phyloP scores from a whole-genome alignment of 2,797 vertebrate genomes.

The Eremophila alpestris region DNA sequence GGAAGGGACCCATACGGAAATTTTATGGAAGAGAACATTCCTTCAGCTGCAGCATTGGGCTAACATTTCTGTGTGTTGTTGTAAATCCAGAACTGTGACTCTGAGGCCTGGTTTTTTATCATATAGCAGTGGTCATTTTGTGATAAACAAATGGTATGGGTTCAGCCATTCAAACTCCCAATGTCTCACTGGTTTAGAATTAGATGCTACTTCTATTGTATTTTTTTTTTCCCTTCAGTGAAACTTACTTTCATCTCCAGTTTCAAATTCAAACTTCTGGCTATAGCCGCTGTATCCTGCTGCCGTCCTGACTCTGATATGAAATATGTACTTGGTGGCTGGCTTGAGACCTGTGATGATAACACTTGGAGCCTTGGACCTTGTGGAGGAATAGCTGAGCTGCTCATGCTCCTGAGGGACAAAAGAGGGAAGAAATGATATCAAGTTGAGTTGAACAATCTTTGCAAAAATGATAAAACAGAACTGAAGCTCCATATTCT shows the following conservation, averaged over 20 bases:
- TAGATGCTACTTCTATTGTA: not conserved
- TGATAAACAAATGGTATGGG: not conserved
- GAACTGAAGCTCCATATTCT: constrained; percentile 36
- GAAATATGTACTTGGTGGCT: constrained; percentile 93
- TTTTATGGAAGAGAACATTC: not conserved
- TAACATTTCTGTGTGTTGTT: not conserved
- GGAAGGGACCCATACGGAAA: not conserved
- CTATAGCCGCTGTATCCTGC: constrained; percentile 92
- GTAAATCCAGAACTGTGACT: not conserved
- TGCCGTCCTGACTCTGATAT: constrained; percentile 87
- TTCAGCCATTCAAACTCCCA: not conserved
- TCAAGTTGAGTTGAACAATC: constrained; percentile 51
- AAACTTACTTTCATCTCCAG: constrained; percentile 93
- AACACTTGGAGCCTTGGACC: constrained; percentile 92
- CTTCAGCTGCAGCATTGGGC: not conserved
- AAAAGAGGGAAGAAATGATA: constrained; percentile 68
- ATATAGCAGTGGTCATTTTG: not conserved
- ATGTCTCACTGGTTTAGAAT: not conserved
- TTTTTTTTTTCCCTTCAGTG: not conserved
- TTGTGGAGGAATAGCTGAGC: constrained; percentile 93
- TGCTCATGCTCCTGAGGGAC: constrained; percentile 89
- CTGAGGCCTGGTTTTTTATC: not conserved
- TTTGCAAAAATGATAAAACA: constrained; percentile 32
- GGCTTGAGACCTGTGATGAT: constrained; percentile 93
- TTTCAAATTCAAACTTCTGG: constrained; percentile 92